Conservation (phyloP, 2,888 invertebrate species). For the Leucophora obtusa region DNA sequence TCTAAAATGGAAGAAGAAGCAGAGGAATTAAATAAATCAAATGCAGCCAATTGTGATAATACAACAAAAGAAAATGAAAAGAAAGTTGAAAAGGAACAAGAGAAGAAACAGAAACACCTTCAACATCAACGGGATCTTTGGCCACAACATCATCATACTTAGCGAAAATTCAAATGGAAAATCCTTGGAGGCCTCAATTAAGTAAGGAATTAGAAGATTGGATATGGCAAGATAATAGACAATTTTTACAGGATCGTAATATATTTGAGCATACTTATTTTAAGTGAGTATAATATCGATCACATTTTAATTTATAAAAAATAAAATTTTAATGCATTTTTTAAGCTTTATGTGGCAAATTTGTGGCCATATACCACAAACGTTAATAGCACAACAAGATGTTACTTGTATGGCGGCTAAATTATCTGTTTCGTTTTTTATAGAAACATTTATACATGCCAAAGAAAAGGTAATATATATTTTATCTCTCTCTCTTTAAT, state of each 20-base stretch:
- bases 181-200: slow-evolving; percentile 71
- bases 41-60: slow-evolving; percentile 62
- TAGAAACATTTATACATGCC: slow-evolving; percentile 97
- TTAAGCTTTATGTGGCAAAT: slow-evolving; percentile 97
- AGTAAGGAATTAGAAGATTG: slow-evolving; percentile 89
- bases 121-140: slow-evolving; percentile 48
- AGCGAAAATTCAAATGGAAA: slow-evolving; percentile 58
- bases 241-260: slow-evolving; percentile 95
- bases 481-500: not conserved
- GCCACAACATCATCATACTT: slow-evolving; percentile 66
- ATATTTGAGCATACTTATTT: slow-evolving; percentile 98
- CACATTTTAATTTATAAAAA: slow-evolving; percentile 8
- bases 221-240: slow-evolving; percentile 99
- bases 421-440: slow-evolving; percentile 94
- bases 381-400: slow-evolving; percentile 88
- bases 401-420: slow-evolving; percentile 92
- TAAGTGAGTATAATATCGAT: slow-evolving; percentile 82
- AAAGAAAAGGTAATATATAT: slow-evolving; percentile 90
- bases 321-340: slow-evolving; percentile 48
- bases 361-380: slow-evolving; percentile 95
- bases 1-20: slow-evolving; percentile 56
- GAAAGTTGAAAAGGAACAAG: slow-evolving; percentile 48
- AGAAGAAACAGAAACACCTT: slow-evolving; percentile 49
- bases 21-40: slow-evolving; percentile 38
- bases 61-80: slow-evolving; percentile 42